Evolutionary conservation across 2,797 vertebrate species (phyloP).

Genomic region (Propithecus deckenii): DNA sequence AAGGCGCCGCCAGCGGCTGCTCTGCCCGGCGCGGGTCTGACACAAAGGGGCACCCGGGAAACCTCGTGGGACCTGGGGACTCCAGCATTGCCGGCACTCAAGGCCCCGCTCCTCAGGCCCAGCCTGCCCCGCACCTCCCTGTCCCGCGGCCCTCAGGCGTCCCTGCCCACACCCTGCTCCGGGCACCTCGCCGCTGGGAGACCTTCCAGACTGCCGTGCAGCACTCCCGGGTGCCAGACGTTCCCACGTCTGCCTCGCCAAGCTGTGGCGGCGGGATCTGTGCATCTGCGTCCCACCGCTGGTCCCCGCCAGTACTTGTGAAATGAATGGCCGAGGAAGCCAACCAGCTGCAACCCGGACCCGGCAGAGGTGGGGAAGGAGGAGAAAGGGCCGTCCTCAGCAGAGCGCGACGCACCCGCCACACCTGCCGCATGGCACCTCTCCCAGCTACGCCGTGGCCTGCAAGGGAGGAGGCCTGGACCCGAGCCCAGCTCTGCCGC

Average conservation of each 20-base stretch:
- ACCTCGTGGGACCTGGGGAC: not conserved
- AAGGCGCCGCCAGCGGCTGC: not conserved
- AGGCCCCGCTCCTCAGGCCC: too few species aligned
- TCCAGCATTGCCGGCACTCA: not conserved
- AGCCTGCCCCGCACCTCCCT: not conserved
- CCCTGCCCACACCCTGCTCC: not conserved
- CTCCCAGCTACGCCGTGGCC: rapidly evolving
- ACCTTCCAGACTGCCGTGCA: not conserved
- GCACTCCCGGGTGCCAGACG: not conserved
- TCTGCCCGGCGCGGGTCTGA: not conserved
- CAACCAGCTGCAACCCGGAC: not conserved
- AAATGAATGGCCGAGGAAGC: too few species aligned
- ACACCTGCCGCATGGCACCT: rapidly evolving
- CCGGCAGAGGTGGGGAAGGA: not conserved
- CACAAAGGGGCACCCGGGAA: not conserved
- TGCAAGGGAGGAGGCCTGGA: not conserved
- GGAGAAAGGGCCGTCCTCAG: too few species aligned
- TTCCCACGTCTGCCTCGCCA: not conserved
- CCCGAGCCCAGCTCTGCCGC: not conserved
- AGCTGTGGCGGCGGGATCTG: rapidly evolving
- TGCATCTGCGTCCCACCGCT: not conserved
- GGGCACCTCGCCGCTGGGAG: rapidly evolving
- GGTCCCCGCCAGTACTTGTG: not conserved
- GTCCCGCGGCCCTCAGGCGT: not conserved
- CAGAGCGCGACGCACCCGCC: not conserved